A percentile compares a stretch with the other conserved stretches of the same genome.
phyloP scores from a whole-genome alignment of 2,113 vertebrate species.

The Ageneiosus marmoratus region DNA sequence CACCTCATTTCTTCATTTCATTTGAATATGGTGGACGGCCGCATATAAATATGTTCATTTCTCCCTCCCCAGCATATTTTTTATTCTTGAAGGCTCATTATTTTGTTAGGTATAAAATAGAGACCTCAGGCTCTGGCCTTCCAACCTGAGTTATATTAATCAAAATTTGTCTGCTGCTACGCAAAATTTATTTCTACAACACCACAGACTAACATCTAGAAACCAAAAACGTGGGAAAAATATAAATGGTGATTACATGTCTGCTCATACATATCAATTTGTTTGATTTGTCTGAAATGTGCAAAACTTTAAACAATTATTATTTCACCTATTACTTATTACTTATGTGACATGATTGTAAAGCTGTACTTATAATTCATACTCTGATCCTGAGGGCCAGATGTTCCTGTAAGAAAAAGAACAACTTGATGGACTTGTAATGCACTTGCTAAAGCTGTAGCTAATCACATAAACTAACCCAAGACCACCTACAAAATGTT shows the following conservation, averaged over 20 bases:
- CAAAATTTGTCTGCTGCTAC: conserved; percentile 78
- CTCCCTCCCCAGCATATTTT: conserved; percentile 77
- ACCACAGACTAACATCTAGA: conserved; percentile 29
- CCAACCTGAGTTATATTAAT: conserved; percentile 82
- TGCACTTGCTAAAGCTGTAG: background rate
- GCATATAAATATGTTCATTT: conserved; percentile 76
- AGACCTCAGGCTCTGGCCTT: conserved; percentile 70
- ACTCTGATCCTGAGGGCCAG: background rate
- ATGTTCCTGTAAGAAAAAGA: background rate
- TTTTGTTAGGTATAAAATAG: conserved; percentile 75
- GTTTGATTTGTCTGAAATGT: background rate
- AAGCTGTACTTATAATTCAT: background rate
- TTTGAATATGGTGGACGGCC: conserved; percentile 78
- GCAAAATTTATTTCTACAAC: conserved; percentile 63
- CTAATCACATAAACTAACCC: background rate
- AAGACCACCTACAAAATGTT: background rate
- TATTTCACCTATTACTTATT: background rate
- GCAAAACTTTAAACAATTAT: background rate
- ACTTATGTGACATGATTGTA: background rate
- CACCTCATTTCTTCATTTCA: conserved; percentile 78
- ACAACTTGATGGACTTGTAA: background rate
- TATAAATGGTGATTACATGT: background rate
- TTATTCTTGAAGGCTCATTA: conserved; percentile 91
- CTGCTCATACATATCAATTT: background rate
- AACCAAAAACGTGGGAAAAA: background rate